Conservation (phyloP, 2,113 vertebrate species). For the Epinephelus lanceolatus region DNA sequence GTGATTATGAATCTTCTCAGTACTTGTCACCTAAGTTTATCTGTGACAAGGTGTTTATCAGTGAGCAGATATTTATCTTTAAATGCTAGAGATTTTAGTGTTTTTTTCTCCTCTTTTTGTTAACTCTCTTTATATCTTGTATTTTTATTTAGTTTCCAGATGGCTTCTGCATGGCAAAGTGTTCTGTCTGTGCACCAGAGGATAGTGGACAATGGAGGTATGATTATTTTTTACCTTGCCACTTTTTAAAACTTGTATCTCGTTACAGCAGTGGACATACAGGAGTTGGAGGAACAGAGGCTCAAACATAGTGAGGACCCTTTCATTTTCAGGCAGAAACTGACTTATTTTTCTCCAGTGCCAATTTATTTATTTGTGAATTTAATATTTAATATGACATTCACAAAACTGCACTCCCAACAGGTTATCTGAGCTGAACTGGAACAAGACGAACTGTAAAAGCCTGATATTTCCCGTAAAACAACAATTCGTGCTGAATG, state of each 20-base stretch:
- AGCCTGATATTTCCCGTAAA: neutral
- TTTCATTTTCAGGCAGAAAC: neutral
- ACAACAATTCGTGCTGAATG: too few relatives aligned
- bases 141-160: conserved; percentile 38
- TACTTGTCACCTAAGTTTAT: neutral
- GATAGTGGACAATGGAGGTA: conserved; percentile 84
- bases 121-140: neutral
- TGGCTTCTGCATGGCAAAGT: conserved; percentile 78
- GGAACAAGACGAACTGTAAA: neutral
- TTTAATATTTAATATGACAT: neutral
- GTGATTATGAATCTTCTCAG: too few relatives aligned
- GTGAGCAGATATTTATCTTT: neutral
- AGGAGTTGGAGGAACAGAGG: neutral
- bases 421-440: too few relatives aligned
- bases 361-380: too few relatives aligned
- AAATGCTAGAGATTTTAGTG: neutral
- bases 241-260: neutral
- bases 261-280: neutral
- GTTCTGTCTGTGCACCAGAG: conserved; percentile 70
- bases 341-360: neutral
- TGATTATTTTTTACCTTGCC: neutral
- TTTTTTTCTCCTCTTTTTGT: neutral
- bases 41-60: neutral
- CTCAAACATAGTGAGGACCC: too few relatives aligned
- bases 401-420: neutral